Evolutionary conservation across 2,888 invertebrate genomes (phyloP), one percentile per base, ranked within the genome.

Genomic region (Mycalesis mineus): DNA sequence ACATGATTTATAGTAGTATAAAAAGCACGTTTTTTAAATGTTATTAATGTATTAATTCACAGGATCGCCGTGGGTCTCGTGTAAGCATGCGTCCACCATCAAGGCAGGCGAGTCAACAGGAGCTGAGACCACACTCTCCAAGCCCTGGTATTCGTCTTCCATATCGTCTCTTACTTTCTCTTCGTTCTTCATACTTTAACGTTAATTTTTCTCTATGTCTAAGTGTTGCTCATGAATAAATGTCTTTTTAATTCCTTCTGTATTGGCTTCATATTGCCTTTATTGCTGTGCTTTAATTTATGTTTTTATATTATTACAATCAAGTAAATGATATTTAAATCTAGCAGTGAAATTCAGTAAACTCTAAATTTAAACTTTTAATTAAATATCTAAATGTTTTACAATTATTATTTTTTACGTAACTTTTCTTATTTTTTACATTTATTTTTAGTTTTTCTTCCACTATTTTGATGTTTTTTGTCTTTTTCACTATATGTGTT

Each of bases 61-160:
- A 89, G 84, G 96, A 96, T 72, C 91, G 96, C 50, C 93, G 95
- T 7, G 95, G 96, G 41, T 95, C 96, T 11, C 91, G 95, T 31
- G 93, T 93, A 58, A 95, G 95, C 75, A 93, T 94, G 72, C 91
- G 95, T 36, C 95, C 93, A 13, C 96, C 96, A 7, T 96, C 96
- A 62, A 91, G 96, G 55, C 96, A 96, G 77, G 95, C 96, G 47
- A 96, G 96, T 78, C 95, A 96, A 91, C 95, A 94, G 67, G 96
- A 96, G 58, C 88, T 96, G 64, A 92, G 95, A 75, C 94, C 95
- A 44, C 94, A 95, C 70, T 96, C 96, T 65, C 94, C 94, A 49
- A 92, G 91, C 77, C 92, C 93, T 92, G 94, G 94, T 94, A 63
- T 22, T 55, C n/a, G 39, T 28, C 39, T 39, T 39, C 49, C 13